These are phyloP conservation scores for Zaprionus bogoriensis DNA, from an alignment of 2,888 invertebrate genomes.

Conservation along the genomic window DNA sequence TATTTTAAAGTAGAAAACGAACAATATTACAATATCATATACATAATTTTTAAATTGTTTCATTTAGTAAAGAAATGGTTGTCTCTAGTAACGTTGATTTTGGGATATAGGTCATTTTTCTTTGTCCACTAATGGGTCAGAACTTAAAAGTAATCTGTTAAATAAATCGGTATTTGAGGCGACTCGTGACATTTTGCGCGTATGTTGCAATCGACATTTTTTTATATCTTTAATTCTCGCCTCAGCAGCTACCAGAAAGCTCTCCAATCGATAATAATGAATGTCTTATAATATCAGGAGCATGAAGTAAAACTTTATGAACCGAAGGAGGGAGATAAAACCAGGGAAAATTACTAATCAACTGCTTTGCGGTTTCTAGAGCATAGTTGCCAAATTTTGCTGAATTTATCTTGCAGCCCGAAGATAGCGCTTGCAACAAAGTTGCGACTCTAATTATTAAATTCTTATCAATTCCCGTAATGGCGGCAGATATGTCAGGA, in stretches of 20 bases:
- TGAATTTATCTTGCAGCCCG: conserved; percentile 32
- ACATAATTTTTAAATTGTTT: too few species aligned
- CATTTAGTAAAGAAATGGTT: too few species aligned
- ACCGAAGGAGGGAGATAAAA: neutral
- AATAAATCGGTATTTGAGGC: conserved; percentile 13
- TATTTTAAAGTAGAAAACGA: too few species aligned
- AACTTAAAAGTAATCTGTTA: conserved; percentile 14
- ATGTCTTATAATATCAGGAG: neutral
- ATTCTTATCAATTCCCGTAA: conserved; percentile 35
- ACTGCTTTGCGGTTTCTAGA: conserved; percentile 6
- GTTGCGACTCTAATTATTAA: conserved; percentile 24
- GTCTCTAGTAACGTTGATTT: too few species aligned
- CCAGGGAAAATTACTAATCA: neutral
- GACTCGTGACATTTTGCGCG: too few species aligned
- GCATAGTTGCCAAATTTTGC: conserved; percentile 29
- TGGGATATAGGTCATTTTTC: too few species aligned
- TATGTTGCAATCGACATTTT: too few species aligned
- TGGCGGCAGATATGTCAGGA: conserved; percentile 27
- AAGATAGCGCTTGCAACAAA: conserved; percentile 27
- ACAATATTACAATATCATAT: too few species aligned
- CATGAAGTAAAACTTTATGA: neutral
- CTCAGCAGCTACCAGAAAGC: conserved; percentile 8
- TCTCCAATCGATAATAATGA: neutral
- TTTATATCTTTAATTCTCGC: conserved; percentile 1
- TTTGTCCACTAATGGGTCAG: conserved; percentile 10